These are phyloP conservation scores for Operophtera brumata DNA, from an alignment of 2,888 invertebrate genomes.

Conservation along the genomic window DNA sequence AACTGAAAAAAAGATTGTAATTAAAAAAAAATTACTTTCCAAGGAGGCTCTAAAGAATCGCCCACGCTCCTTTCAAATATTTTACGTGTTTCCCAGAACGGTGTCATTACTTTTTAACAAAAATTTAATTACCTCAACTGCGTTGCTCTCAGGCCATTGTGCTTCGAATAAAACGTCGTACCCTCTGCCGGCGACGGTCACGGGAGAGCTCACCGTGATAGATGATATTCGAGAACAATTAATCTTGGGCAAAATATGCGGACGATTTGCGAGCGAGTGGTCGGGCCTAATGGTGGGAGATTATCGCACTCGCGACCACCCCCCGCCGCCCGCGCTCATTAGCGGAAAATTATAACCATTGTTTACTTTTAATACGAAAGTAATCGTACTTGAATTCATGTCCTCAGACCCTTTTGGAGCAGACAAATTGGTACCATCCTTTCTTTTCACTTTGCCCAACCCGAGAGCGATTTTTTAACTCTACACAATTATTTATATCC, in stretches of 20 bases:
- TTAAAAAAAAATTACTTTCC: too few species aligned
- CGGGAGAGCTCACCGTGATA: slow-evolving; percentile 77
- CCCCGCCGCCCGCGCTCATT: slow-evolving; percentile 64
- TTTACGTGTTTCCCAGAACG: slow-evolving; percentile 40
- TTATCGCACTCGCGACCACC: slow-evolving; percentile 67
- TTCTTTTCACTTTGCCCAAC: neutral
- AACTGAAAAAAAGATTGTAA: too few species aligned
- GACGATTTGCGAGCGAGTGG: slow-evolving; percentile 80
- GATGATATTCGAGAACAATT: slow-evolving; percentile 81
- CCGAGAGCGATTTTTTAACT: neutral
- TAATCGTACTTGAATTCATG: slow-evolving; percentile 23
- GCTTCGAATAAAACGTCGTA: slow-evolving; percentile 75
- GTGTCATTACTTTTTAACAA: slow-evolving; percentile 56
- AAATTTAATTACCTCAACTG: slow-evolving; percentile 69
- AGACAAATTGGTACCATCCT: slow-evolving; percentile 24
- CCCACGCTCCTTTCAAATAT: slow-evolving; percentile 39
- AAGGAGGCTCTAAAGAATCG: slow-evolving; percentile 1
- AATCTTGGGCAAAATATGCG: slow-evolving; percentile 80
- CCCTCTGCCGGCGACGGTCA: slow-evolving; percentile 76
- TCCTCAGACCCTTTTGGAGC: slow-evolving; percentile 10
- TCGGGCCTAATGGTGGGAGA: slow-evolving; percentile 78
- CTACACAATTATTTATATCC: neutral
- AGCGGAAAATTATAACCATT: slow-evolving; percentile 63
- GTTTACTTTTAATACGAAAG: slow-evolving; percentile 39
- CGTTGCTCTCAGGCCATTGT: slow-evolving; percentile 64